phyloP scores from a whole-genome alignment of 1,140 invertebrate species.

The Ridgeia piscesae region DNA sequence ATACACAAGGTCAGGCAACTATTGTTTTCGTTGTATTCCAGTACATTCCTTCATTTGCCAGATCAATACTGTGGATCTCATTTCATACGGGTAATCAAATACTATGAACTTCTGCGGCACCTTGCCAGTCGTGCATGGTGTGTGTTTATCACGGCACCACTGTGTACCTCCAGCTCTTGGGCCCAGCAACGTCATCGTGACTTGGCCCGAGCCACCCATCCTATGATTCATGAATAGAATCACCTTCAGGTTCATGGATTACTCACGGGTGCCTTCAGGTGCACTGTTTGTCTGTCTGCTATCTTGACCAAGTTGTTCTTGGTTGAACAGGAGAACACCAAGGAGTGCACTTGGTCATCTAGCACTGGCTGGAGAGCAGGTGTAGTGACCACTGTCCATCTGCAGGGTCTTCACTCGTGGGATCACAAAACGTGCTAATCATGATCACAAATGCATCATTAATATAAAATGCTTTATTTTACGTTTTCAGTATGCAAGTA shows the following conservation, averaged over 20 bases:
- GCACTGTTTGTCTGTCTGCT: background rate
- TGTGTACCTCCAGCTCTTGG: background rate
- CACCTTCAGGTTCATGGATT: background rate
- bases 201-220: background rate
- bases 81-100: background rate
- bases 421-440: too few relatives aligned
- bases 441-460: too few relatives aligned
- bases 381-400: background rate
- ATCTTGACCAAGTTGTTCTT: background rate
- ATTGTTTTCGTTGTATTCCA: background rate
- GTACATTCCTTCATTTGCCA: background rate
- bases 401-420: too few relatives aligned
- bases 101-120: background rate
- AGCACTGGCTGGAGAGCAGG: background rate
- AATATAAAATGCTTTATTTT: too few relatives aligned
- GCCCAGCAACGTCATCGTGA: background rate
- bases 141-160: background rate
- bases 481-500: too few relatives aligned
- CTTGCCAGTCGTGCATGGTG: background rate
- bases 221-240: background rate
- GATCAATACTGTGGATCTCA: background rate
- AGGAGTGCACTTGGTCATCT: background rate
- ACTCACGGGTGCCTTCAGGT: background rate
- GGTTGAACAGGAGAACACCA: background rate
- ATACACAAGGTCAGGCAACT: background rate